Conservation (phyloP, 1,140 invertebrate species). For the Arctopsyche grandis region DNA sequence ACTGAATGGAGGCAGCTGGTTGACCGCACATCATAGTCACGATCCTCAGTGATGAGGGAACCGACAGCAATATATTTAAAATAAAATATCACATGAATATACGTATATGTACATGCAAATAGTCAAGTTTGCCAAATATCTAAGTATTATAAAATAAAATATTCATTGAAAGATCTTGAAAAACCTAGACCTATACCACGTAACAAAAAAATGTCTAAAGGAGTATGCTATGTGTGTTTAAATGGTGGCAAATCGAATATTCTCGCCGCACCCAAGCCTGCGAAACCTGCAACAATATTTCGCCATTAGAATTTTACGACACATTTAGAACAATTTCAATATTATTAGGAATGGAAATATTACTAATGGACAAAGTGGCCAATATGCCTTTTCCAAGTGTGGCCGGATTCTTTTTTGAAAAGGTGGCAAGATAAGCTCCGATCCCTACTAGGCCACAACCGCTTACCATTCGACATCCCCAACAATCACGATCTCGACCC, state of each 20-base stretch:
- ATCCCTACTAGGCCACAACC: conserved; percentile 50
- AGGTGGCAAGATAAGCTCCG: conserved; percentile 44
- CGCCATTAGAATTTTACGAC: not conserved
- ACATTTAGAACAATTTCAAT: not conserved
- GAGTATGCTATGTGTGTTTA: conserved; percentile 28
- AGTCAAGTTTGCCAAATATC: too few relatives aligned
- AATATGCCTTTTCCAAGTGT: conserved; percentile 38
- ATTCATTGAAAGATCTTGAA: too few relatives aligned
- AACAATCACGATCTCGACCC: conserved; percentile 50
- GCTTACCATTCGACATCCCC: conserved; percentile 45
- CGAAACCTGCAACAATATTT: conserved; percentile 47
- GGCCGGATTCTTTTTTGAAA: conserved; percentile 41
- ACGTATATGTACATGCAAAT: too few relatives aligned
- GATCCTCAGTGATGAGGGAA: too few relatives aligned
- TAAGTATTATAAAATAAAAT: too few relatives aligned
- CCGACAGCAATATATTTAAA: too few relatives aligned
- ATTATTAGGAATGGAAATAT: not conserved
- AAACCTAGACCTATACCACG: too few relatives aligned
- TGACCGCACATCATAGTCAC: too few relatives aligned
- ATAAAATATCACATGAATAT: too few relatives aligned
- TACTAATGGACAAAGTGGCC: conserved; percentile 39
- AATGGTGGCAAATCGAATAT: conserved; percentile 49
- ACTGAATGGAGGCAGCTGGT: too few relatives aligned
- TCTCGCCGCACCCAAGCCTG: conserved; percentile 47
- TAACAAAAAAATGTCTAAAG: too few relatives aligned